Base-by-base conservation (phyloP, 92 coral and sea anemone species). In the Palythoa grandiflora region DNA sequence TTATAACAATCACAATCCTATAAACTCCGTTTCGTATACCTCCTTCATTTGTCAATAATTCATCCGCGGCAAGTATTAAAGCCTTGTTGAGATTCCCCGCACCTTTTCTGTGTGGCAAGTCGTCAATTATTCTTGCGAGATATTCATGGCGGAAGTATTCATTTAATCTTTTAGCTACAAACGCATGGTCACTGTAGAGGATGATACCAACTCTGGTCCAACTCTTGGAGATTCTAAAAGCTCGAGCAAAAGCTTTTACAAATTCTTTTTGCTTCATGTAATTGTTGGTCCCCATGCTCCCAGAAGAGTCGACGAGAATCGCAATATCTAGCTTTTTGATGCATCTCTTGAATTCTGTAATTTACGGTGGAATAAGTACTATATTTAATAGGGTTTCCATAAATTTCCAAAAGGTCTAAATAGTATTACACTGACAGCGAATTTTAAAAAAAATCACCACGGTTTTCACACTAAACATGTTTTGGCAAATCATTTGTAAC, bases 261-360 rank as follows among this genome's bases (percentile, higher is more conserved):
- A 95, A 95, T n/a, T 85, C 92, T 81, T 95, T 95, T 68, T 91
- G 89, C 68, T 86, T 92, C 5, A 55, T 53, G 90, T 87, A 93
- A n/a, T 90, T 89, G 6, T 17, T 66, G 66, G 73, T 68, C 21
- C 91, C 92, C 61, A 93, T 90, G 63, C 88, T 93, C 11, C 87
- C 92, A 37, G 94, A 88, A 13, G 96, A 89, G 47, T 92, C 95
- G n/a, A 95, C 71, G 14, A 93, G 91, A 76, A 95, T 88, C 61
- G 87, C 92, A 10, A 95, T 80, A 66, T 95, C 96, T 21, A 93
- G 60, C 39, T 93, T 89, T 63, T 68, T 51, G 12, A 66, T 35
- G 73, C 96, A 93, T 68, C 75, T 78, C 70, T 77, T 83, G 53
- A 92, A 38, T 44, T 80, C 94, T 92, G 39, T 14, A 80, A 80